Evolutionary conservation across 2,113 vertebrate genomes (phyloP), one percentile per base, ranked within the genome.

Genomic region (Amblyopsis rosae): DNA sequence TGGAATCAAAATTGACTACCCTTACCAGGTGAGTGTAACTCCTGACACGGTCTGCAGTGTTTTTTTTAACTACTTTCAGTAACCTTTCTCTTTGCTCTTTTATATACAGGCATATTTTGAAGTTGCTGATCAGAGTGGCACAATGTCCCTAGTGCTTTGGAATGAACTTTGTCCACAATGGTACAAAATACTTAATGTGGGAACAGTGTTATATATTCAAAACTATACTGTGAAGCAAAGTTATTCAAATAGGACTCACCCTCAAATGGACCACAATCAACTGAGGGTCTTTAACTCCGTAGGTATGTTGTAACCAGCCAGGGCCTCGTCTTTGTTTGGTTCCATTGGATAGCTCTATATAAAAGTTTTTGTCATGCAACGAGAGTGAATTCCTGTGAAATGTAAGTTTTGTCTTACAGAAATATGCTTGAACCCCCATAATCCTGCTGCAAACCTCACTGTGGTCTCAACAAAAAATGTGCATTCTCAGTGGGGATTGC

Each of bases 71-170:
- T 4, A 15, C 49, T 12, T 51, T 51, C 49, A 51, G 49, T 51
- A 15, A 12, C 13, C 1, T 12, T 11, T 15, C 11, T 51, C 11
- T 51, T 51, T 51, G 11, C 12, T 7, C 49, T 58, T 76, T 56
- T 62, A 58, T 9, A n/a, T 78, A 62, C 85, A 98, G 96, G 93
- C 93, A 3, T 96, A 95, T 83, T 94, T 97, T 82, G 95, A 98
- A 90, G 95, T 99, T 56, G 96, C 96, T 64, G 96, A 98, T 89
- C 90, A 91, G 83, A 97, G 94, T 46, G 96, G 96, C 60, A 93
- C 91, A 48, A 94, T 95, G 92, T 95, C 95, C 0, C 86, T 96
- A 59, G 96, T 97, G 80, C 86, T 99, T 65, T 99, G 96, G 96
- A 96, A 95, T 12, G 90, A 93, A 0, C 73, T 97, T 35, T 98